Base-by-base conservation (phyloP, 1,140 invertebrate genomes). In the Hypothenemus hampei region DNA sequence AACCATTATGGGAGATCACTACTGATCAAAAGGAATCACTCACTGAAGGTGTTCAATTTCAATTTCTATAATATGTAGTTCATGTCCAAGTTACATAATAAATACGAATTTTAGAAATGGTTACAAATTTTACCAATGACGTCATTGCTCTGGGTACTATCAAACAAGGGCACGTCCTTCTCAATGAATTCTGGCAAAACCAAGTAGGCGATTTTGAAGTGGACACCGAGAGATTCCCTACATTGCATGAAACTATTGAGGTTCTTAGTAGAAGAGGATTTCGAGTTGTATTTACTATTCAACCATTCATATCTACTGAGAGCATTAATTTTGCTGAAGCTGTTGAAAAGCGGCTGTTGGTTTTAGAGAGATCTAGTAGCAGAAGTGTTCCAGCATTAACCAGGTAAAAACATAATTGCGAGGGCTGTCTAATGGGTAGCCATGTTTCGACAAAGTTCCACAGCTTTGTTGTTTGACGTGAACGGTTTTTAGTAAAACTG, bases 281-380 rank as follows among this genome's bases (percentile, higher is more conserved):
- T 47, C 82, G 87, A 67, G 85, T 93, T 18, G 85, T 87, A 0
- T 83, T 93, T 58, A 85, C 87, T 0, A 79, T 93, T 2, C 87
- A 91, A 60, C 89, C 90, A 0, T 93, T 91, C 63, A 87, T 94
- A 37, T 88, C 87, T 23, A 91, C 88, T 0, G 89, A 92, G 59
- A 89, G 87, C 46, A 69, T 69, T 2, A 91, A 87, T 62, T 91
- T 92, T 65, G 81, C 81, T 36, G 82, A 87, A 46, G 83, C 86
- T 1, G 86, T 93, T 0, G 73, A 80, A 26, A 83, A 81, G 36
- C 76, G 82, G 53, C 62, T 89, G 19, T 62, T 91, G 1, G 82
- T 90, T 20, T 83, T 81, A 8, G 85, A 88, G 60, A 73, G 86
- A 4, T 80, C 79, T 43, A 85, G 83, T 54, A 83, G 87, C 64